Evolutionary conservation across 2,888 invertebrate genomes (phyloP).

Genomic region (Choreutis nemorana): DNA sequence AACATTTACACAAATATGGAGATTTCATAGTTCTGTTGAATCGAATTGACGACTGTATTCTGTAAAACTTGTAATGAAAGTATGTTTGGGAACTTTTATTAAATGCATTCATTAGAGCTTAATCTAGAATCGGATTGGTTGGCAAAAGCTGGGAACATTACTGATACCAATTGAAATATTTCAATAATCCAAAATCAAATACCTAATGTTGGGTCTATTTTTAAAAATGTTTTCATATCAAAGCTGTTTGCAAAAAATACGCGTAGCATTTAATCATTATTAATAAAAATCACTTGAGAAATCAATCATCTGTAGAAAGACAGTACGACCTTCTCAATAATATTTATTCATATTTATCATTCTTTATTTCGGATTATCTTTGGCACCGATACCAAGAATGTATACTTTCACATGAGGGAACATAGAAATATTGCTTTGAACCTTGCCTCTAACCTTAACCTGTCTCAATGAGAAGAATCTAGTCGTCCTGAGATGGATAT

Average conservation of each 20-base stretch:
- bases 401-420: neutral
- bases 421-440: slow-evolving; percentile 15
- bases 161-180: neutral
- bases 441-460: slow-evolving; percentile 24
- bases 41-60: neutral
- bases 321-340: too few relatives aligned
- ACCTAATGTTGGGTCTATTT: neutral
- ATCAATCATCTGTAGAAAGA: too few relatives aligned
- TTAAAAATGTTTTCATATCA: neutral
- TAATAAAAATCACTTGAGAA: neutral
- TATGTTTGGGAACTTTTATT: neutral
- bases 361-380: too few relatives aligned
- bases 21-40: neutral
- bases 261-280: neutral
- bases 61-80: neutral
- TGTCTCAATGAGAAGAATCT: slow-evolving; percentile 38
- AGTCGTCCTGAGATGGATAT: too few relatives aligned
- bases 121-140: too few relatives aligned
- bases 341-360: too few relatives aligned
- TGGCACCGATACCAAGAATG: too few relatives aligned
- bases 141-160: too few relatives aligned
- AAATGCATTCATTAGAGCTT: too few relatives aligned
- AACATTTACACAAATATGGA: neutral
- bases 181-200: neutral
- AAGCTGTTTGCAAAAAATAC: neutral